Conservation (phyloP, 2,888 invertebrate genomes). For the Lasioglossum malachurum region DNA sequence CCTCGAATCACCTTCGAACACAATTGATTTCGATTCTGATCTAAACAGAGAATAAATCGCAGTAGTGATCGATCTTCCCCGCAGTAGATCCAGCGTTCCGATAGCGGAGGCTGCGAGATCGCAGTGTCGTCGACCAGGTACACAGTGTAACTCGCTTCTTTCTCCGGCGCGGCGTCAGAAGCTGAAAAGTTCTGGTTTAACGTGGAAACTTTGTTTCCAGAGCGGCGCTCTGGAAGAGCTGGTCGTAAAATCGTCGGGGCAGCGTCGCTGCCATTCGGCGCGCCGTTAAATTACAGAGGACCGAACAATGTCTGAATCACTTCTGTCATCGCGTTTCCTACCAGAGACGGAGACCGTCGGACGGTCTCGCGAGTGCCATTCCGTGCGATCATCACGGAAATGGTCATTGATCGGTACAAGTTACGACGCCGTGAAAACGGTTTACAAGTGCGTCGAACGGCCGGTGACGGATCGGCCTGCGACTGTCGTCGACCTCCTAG, state of each 20-base stretch:
- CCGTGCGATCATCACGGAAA: constrained; percentile 68
- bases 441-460: constrained; percentile 43
- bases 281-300: constrained; percentile 58
- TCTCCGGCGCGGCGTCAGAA: background rate
- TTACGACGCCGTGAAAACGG: constrained; percentile 57
- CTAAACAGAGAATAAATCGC: background rate
- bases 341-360: constrained; percentile 25
- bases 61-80: background rate
- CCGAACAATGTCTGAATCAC: constrained; percentile 59
- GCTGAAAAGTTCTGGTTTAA: constrained; percentile 29
- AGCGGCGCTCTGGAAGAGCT: constrained; percentile 14
- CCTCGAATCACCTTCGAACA: background rate
- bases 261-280: constrained; percentile 35
- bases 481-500: constrained; percentile 39
- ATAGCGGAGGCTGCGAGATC: background rate
- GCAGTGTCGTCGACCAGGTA: background rate
- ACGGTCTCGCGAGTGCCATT: constrained; percentile 48
- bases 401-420: constrained; percentile 56
- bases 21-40: background rate
- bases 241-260: constrained; percentile 31
- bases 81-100: background rate
- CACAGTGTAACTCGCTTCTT: background rate
- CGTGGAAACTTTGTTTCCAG: constrained; percentile 31
- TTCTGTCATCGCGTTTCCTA: constrained; percentile 20
- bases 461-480: constrained; percentile 35